Conservation (phyloP, 2,797 vertebrate genomes). For the Gallinago stenura region DNA sequence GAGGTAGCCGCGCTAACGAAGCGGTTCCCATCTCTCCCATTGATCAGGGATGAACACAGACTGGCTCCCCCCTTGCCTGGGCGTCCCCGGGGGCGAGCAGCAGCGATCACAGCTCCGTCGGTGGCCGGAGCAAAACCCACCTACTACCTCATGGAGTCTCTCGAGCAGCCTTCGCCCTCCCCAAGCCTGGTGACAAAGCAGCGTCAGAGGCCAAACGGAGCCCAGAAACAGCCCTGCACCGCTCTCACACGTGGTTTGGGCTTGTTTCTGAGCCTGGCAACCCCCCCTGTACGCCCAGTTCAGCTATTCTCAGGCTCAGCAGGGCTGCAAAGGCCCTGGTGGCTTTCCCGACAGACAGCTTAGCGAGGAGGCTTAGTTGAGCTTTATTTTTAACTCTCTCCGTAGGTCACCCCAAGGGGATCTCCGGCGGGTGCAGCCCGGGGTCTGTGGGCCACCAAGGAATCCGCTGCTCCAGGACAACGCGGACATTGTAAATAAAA, state of each 20-base stretch:
- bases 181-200: background rate
- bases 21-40: background rate
- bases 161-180: background rate
- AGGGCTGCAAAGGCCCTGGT: fast-evolving
- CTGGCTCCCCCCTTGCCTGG: background rate
- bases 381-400: background rate
- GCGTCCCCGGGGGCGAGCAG: background rate
- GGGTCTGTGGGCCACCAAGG: background rate
- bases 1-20: background rate
- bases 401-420: background rate
- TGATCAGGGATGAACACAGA: background rate
- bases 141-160: background rate
- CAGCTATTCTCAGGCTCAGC: background rate
- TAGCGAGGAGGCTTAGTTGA: background rate
- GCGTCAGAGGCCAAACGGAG: fast-evolving
- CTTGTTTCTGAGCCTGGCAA: too few species aligned
- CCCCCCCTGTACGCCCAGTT: fast-evolving
- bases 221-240: background rate
- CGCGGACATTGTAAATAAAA: fast-evolving
- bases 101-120: background rate
- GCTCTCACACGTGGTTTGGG: background rate
- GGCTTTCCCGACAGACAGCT: background rate
- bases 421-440: fast-evolving
- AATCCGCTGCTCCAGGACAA: background rate
- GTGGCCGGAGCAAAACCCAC: background rate